Evolutionary conservation across 2,797 vertebrate species (phyloP), one percentile per base, ranked within the genome.

Genomic region (Corythornis leucogaster): DNA sequence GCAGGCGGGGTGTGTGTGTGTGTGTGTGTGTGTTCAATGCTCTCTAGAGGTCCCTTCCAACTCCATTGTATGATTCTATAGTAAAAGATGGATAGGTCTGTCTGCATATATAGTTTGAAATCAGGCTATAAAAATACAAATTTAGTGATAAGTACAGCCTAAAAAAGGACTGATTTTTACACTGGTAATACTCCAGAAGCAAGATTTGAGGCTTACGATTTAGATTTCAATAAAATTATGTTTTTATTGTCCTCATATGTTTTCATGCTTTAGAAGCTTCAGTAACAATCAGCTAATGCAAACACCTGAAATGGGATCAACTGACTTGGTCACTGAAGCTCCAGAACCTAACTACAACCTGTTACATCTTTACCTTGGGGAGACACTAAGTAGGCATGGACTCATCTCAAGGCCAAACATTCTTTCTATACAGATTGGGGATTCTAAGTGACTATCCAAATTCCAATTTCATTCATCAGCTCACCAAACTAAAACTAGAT

Each of bases 371-470:
- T 63, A 26, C 42, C 73, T 8, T 66, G 22, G 31, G 31, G 42
- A 71, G 28, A 70, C 8, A 5, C 28, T 67, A 67, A 43, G 28
- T 4, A 64, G 38, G 17, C 24, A 62, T 40, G 50, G 45, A 53
- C 48, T 58, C 80, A 15, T 25, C n/a, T 54, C 18, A 63, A 71
- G 26, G 38, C 62, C 59, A 69, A 6, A 26, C 11, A 67, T n/a
- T 26, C 48, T 46, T 9, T 30, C 24, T 45, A 30, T 0, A 1
- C 17, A 57, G 12, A 25, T 38, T 1, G 2, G 22, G 16, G 15
- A 67, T 43, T 28, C 4, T 12, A 73, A 46, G 42, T 12, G 24
- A 43, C 38, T 40, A 21, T 14, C 7, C 18, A n/a, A 28, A 40
- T 19, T 59, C 19, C 17, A 42, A 21, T 18, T 24, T 26, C 31